Evolutionary conservation across 2,888 invertebrate species (phyloP).

Genomic region (Resseliella maxima): DNA sequence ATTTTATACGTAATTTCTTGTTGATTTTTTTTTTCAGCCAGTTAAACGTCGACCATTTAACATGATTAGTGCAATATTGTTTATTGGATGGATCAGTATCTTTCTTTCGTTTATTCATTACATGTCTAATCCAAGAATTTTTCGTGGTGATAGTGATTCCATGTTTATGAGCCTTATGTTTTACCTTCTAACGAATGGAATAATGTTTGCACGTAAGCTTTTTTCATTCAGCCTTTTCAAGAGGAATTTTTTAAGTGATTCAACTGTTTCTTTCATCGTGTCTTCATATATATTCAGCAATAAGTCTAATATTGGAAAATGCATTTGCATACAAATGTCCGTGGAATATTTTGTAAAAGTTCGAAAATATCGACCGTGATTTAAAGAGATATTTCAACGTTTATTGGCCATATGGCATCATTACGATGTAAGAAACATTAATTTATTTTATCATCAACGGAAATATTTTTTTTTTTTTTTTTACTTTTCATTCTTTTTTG

Average conservation of each 20-base stretch:
- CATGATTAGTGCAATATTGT: background rate
- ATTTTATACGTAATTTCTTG: background rate
- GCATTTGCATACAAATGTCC: background rate
- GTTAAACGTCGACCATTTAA: background rate
- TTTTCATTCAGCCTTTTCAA: no score
- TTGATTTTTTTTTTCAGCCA: background rate
- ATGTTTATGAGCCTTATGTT: no score
- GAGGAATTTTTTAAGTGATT: no score
- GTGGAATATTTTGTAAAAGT: background rate
- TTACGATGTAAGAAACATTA: background rate
- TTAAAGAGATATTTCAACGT: background rate
- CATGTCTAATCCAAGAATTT: background rate
- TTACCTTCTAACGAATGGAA: no score
- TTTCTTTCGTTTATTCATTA: background rate
- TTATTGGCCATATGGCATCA: background rate
- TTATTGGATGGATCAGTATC: background rate
- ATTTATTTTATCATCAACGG: no score
- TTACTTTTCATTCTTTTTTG: no score
- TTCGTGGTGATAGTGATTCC: background rate
- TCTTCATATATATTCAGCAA: no score
- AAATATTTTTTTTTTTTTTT: no score
- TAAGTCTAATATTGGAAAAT: background rate
- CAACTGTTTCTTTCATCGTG: no score
- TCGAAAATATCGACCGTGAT: background rate
- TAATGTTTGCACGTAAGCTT: no score